These are phyloP conservation scores for Drosophila saltans DNA, from an alignment of 1,140 invertebrate species.

Conservation along the genomic window DNA sequence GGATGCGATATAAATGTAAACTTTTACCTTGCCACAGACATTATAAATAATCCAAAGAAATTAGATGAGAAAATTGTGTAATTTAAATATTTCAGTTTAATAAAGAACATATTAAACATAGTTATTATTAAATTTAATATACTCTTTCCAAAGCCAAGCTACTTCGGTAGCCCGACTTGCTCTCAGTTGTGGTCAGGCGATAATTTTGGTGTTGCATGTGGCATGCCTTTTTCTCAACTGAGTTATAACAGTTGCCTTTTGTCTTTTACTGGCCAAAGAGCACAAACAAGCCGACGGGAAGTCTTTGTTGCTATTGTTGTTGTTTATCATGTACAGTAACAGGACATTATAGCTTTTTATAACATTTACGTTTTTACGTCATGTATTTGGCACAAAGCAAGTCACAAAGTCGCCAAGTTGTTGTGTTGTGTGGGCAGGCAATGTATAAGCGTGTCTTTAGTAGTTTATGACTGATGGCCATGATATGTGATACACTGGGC, in stretches of 20 bases:
- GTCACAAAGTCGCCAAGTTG: slow-evolving; percentile 39
- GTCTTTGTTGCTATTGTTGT: slow-evolving; percentile 58
- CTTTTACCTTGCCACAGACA: too few relatives aligned
- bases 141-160: neutral
- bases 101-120: too few relatives aligned
- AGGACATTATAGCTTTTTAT: slow-evolving; percentile 77
- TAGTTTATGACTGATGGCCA: slow-evolving; percentile 77
- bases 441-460: slow-evolving; percentile 23
- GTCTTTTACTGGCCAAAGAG: slow-evolving; percentile 51
- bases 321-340: slow-evolving; percentile 72
- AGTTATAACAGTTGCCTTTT: slow-evolving; percentile 50
- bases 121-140: neutral
- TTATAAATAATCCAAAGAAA: too few relatives aligned
- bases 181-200: slow-evolving; percentile 21
- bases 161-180: neutral
- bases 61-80: too few relatives aligned
- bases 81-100: too few relatives aligned
- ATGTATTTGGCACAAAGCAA: slow-evolving; percentile 44
- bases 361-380: slow-evolving; percentile 73
- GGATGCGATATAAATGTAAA: too few relatives aligned
- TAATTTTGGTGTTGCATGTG: slow-evolving; percentile 62
- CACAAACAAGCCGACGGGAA: slow-evolving; percentile 38
- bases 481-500: slow-evolving; percentile 67
- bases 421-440: slow-evolving; percentile 24
- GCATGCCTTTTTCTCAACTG: slow-evolving; percentile 41